Evolutionary conservation across 2,797 vertebrate species (phyloP).

Genomic region (Esox lucius): DNA sequence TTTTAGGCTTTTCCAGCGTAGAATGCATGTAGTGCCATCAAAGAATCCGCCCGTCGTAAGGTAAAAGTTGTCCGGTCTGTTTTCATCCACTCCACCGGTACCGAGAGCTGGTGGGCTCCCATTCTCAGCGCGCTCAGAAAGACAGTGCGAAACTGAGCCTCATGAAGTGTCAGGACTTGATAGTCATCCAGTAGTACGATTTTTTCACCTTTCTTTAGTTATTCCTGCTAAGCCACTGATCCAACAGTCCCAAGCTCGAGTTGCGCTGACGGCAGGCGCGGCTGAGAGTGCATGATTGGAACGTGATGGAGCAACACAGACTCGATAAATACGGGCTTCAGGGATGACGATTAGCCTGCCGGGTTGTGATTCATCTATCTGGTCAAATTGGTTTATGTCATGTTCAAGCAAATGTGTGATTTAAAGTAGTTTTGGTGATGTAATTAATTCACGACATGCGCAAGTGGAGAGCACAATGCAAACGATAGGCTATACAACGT

Average conservation of each 20-base stretch:
- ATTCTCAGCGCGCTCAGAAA: constrained; percentile 57
- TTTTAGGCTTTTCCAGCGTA: constrained; percentile 55
- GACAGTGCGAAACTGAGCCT: constrained; percentile 7
- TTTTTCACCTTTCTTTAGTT: constrained; percentile 12
- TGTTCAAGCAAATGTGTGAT: background rate
- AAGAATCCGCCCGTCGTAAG: constrained; percentile 43
- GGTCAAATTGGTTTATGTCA: background rate
- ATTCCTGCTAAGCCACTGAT: background rate
- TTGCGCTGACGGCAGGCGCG: background rate
- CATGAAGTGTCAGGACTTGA: constrained; percentile 34
- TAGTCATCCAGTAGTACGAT: constrained; percentile 29
- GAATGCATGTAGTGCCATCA: constrained; percentile 60
- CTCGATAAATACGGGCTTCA: background rate
- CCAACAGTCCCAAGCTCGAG: background rate
- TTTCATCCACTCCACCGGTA: constrained; percentile 30
- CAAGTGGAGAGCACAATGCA: too few species aligned
- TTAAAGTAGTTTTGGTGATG: background rate
- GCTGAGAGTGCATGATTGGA: background rate
- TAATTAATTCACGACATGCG: too few species aligned
- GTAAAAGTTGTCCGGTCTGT: constrained; percentile 57
- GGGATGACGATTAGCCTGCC: background rate
- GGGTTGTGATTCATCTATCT: background rate
- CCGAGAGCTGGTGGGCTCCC: constrained; percentile 45
- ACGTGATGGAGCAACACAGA: background rate
- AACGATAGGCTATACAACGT: too few species aligned